Conservation (phyloP, 2,888 invertebrate genomes). For the Athripsodes cinereus region DNA sequence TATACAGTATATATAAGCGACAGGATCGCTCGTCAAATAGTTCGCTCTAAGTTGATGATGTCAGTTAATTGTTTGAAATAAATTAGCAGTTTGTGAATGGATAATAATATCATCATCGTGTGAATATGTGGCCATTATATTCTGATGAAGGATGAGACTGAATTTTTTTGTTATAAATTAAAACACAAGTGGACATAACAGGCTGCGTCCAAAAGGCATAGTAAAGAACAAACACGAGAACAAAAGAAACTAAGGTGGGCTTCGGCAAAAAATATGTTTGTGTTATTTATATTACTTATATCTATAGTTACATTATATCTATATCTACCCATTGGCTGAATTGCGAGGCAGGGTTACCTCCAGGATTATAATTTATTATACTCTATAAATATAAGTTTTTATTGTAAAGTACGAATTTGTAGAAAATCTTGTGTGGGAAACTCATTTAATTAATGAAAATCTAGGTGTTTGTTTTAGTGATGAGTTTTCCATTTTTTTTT, state of each 20-base stretch:
- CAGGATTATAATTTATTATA: not conserved
- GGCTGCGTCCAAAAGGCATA: conserved; percentile 6
- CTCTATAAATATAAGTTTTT: too few species aligned
- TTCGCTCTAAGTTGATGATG: too few species aligned
- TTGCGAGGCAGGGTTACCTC: not conserved
- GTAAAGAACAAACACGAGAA: conserved; percentile 8
- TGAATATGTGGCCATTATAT: not conserved
- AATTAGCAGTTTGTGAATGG: too few species aligned
- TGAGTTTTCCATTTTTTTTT: too few species aligned
- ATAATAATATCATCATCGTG: too few species aligned
- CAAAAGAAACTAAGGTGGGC: conserved; percentile 7
- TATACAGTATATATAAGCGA: too few species aligned
- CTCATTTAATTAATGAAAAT: too few species aligned
- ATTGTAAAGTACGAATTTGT: too few species aligned
- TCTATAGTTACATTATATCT: not conserved
- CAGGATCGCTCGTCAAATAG: too few species aligned
- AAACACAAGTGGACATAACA: conserved; percentile 12
- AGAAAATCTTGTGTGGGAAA: too few species aligned
- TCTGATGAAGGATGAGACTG: not conserved
- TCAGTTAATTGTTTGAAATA: too few species aligned
- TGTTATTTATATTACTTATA: not conserved
- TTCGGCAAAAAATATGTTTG: not conserved
- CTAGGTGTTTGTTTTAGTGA: too few species aligned
- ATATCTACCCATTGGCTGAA: not conserved
- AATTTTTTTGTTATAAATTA: conserved; percentile 8